Evolutionary conservation across 2,797 vertebrate species (phyloP).

Genomic region (Echiichthys vipera): DNA sequence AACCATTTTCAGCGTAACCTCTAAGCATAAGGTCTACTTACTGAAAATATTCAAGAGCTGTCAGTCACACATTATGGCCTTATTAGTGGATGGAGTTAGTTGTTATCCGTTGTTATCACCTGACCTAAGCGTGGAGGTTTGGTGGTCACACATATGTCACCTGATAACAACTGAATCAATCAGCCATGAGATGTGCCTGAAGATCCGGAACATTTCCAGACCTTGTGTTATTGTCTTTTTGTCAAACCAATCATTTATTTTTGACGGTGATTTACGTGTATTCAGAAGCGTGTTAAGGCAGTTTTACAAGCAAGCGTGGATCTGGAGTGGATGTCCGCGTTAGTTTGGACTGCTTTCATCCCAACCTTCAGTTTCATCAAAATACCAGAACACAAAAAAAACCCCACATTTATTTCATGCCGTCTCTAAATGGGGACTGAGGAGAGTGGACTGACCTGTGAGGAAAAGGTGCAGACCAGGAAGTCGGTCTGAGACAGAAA

Average conservation of each 20-base stretch:
- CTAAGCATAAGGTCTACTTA: background rate
- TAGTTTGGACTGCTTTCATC: conserved; percentile 14
- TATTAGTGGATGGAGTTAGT: background rate
- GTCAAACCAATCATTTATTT: background rate
- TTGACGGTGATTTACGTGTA: background rate
- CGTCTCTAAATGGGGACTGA: background rate
- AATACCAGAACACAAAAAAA: conserved; percentile 5
- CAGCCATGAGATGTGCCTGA: background rate
- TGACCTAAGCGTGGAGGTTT: background rate
- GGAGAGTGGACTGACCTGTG: conserved; percentile 87
- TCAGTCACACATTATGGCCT: background rate
- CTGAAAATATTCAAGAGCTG: background rate
- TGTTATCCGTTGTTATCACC: background rate
- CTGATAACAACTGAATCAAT: background rate
- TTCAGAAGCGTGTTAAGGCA: too few species aligned
- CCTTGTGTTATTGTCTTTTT: background rate
- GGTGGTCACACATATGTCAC: background rate
- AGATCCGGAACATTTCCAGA: background rate
- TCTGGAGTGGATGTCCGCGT: too few species aligned
- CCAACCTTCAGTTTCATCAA: background rate
- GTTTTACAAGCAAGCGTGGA: too few species aligned
- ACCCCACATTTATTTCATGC: background rate
- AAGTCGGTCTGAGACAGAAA: conserved; percentile 98
- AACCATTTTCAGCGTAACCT: background rate
- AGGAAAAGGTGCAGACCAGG: conserved; percentile 98